Percentiles rank a stretch among this genome's conserved stretches.
These are phyloP conservation scores for Takifugu bimaculatus DNA, from an alignment of 2,113 vertebrate genomes.

Conservation along the genomic window DNA sequence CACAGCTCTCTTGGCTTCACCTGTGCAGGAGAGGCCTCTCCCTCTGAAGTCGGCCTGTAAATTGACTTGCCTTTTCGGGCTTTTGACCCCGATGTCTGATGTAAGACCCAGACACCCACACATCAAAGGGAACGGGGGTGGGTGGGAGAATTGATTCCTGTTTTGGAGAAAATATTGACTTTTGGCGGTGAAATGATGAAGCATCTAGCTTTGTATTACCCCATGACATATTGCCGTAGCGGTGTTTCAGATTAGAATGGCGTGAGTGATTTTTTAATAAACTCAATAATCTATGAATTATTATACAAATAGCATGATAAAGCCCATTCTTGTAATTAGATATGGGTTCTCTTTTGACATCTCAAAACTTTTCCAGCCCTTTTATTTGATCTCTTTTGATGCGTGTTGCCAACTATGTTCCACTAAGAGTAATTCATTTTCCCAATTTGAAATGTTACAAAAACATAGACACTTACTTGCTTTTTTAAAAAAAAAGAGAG, in stretches of 20 bases:
- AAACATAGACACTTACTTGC: too few species aligned
- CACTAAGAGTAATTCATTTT: too few species aligned
- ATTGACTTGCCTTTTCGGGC: constrained; percentile 77
- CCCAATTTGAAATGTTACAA: too few species aligned
- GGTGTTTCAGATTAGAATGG: constrained; percentile 35
- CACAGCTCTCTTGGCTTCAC: constrained; percentile 42
- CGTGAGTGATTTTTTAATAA: constrained; percentile 8
- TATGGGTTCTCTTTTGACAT: too few species aligned
- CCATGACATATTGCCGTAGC: constrained; percentile 49
- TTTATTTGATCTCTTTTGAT: too few species aligned
- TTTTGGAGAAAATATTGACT: constrained; percentile 71
- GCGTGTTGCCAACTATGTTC: too few species aligned
- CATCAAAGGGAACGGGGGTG: constrained; percentile 71
- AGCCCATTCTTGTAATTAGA: too few species aligned
- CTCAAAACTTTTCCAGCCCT: too few species aligned
- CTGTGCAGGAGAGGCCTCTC: constrained; percentile 56
- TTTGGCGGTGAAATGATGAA: constrained; percentile 58
- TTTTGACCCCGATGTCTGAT: constrained; percentile 78
- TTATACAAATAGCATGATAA: too few species aligned
- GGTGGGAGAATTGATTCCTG: constrained; percentile 67
- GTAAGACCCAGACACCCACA: constrained; percentile 77
- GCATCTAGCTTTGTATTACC: constrained; percentile 49
- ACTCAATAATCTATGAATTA: too few species aligned
- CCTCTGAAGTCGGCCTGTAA: constrained; percentile 71
- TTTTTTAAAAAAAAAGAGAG: too few species aligned